phyloP scores from a whole-genome alignment of 2,888 invertebrate genomes.

The Acanthosoma haemorrhoidale region DNA sequence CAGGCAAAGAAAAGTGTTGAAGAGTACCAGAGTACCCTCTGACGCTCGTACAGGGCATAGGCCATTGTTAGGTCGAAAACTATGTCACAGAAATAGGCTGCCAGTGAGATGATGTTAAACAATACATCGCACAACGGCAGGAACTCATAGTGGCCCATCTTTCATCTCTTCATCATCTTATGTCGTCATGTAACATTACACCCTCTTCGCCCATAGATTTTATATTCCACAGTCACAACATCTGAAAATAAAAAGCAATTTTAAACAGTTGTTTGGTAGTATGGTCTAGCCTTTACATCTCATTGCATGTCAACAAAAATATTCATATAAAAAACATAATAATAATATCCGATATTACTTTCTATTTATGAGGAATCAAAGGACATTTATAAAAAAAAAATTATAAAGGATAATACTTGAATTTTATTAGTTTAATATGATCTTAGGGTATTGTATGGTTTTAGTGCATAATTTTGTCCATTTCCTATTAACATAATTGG shows the following conservation, averaged over 20 bases:
- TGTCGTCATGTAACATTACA: conserved; percentile 4
- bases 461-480: too few relatives aligned
- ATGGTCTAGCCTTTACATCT: too few relatives aligned
- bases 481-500: too few relatives aligned
- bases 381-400: too few relatives aligned
- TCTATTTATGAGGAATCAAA: too few relatives aligned
- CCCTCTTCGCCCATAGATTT: neutral
- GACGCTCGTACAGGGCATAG: conserved; percentile 70
- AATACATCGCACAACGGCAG: conserved; percentile 85
- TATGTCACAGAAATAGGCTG: conserved; percentile 85
- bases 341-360: too few relatives aligned
- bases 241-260: neutral
- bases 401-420: too few relatives aligned
- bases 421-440: too few relatives aligned
- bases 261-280: too few relatives aligned
- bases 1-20: conserved; percentile 63
- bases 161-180: conserved; percentile 6
- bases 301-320: too few relatives aligned
- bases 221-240: neutral
- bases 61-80: conserved; percentile 83
- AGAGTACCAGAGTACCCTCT: conserved; percentile 59
- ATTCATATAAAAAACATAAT: too few relatives aligned
- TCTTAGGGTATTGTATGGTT: too few relatives aligned
- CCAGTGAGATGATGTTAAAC: conserved; percentile 84
- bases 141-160: conserved; percentile 53